A percentile compares a stretch with the other conserved stretches of the same genome.
Evolutionary conservation across 2,797 vertebrate genomes (phyloP).

Genomic region (Clarias platycephalus): DNA sequence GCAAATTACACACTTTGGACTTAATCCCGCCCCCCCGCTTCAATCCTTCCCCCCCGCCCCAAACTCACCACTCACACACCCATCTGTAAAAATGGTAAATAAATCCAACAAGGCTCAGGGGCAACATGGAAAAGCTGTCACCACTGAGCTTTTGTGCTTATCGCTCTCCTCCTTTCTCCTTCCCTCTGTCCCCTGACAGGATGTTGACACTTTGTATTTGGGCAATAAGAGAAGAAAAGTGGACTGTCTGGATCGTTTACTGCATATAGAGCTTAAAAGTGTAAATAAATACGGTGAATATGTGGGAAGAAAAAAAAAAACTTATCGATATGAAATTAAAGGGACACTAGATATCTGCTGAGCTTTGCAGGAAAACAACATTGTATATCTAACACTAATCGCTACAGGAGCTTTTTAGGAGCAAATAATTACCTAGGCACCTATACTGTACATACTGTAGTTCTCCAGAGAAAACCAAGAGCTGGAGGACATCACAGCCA

Average conservation of each 20-base stretch:
- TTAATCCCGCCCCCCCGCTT: neutral
- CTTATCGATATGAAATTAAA: too few relatives aligned
- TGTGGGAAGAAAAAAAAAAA: too few relatives aligned
- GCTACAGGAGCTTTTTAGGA: neutral
- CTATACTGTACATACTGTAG: neutral
- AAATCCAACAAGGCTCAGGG: slow-evolving; percentile 71
- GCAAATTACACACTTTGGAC: slow-evolving; percentile 60
- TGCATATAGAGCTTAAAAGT: neutral
- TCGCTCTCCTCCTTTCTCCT: neutral
- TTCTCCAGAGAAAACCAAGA: neutral
- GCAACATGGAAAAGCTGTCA: slow-evolving; percentile 62
- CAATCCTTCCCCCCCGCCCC: neutral
- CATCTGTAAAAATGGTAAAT: slow-evolving; percentile 71
- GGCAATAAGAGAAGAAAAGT: slow-evolving; percentile 14
- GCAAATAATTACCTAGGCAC: neutral
- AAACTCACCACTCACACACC: slow-evolving; percentile 36
- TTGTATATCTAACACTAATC: neutral
- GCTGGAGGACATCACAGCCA: neutral
- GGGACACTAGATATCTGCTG: neutral
- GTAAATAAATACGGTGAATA: neutral
- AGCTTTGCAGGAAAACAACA: neutral
- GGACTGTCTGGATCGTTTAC: neutral
- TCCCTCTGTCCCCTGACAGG: slow-evolving; percentile 22
- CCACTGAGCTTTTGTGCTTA: slow-evolving; percentile 60
- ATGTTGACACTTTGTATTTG: slow-evolving; percentile 20